These are phyloP conservation scores for Drosophila saltans DNA, from an alignment of 1,140 invertebrate genomes.

Conservation along the genomic window DNA sequence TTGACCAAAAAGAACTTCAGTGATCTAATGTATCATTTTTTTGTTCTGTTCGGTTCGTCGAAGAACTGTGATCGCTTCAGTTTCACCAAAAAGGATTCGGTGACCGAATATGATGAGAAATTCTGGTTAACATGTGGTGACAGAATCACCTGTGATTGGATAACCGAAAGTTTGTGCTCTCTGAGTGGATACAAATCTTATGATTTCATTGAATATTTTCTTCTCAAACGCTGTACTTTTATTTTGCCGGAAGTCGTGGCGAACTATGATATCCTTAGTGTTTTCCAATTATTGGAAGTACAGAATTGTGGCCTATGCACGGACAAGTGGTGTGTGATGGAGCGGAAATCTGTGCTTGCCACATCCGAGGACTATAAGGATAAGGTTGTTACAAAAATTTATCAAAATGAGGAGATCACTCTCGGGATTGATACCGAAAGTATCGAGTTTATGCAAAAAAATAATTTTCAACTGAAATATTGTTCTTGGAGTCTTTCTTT, in stretches of 20 bases:
- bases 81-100: background rate
- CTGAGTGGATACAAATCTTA: background rate
- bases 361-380: background rate
- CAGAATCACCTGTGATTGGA: conserved; percentile 1
- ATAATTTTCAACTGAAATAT: background rate
- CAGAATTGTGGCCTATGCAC: background rate
- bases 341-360: background rate
- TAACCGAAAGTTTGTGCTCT: background rate
- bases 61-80: conserved; percentile 6
- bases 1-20: background rate
- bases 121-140: background rate
- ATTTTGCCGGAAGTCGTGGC: background rate
- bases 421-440: background rate
- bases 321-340: conserved; percentile 5
- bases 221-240: background rate
- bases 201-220: background rate
- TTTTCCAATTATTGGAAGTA: conserved; percentile 1
- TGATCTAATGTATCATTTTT: background rate
- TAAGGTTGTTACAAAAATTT: background rate
- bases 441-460: background rate
- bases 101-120: background rate
- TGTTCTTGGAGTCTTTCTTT: background rate
- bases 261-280: background rate
- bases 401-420: background rate
- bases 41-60: background rate